phyloP scores from a whole-genome alignment of 2,888 invertebrate genomes.

The Resseliella maxima region DNA sequence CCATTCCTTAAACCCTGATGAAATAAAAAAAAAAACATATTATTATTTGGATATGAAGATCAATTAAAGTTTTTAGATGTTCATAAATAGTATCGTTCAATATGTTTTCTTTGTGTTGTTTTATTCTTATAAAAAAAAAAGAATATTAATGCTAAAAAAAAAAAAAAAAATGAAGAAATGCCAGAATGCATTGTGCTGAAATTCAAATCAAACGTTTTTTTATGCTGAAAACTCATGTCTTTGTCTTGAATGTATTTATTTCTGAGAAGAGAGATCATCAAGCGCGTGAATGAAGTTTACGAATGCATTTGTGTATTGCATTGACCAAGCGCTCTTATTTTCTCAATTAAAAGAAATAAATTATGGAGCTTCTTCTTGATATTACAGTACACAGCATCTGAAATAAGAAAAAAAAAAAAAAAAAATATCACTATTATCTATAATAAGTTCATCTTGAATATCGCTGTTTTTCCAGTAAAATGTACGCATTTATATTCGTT shows the following conservation, averaged over 20 bases:
- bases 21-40: background rate
- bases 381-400: background rate
- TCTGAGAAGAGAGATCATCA: conserved; percentile 3
- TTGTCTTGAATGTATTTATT: background rate
- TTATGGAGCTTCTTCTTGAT: background rate
- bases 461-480: too few relatives aligned
- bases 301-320: background rate
- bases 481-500: too few relatives aligned
- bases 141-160: background rate
- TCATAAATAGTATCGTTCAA: too few relatives aligned
- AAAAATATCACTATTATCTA: too few relatives aligned
- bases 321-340: background rate
- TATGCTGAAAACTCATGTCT: background rate
- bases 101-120: too few relatives aligned
- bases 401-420: too few relatives aligned
- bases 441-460: too few relatives aligned
- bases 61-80: background rate
- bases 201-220: too few relatives aligned
- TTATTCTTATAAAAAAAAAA: too few relatives aligned
- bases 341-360: background rate
- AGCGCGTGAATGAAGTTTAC: background rate
- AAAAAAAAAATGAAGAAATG: background rate
- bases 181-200: background rate
- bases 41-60: background rate
- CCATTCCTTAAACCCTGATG: conserved; percentile 3